Conservation (phyloP, 2,888 invertebrate species). For the Ditula angustiorana region DNA sequence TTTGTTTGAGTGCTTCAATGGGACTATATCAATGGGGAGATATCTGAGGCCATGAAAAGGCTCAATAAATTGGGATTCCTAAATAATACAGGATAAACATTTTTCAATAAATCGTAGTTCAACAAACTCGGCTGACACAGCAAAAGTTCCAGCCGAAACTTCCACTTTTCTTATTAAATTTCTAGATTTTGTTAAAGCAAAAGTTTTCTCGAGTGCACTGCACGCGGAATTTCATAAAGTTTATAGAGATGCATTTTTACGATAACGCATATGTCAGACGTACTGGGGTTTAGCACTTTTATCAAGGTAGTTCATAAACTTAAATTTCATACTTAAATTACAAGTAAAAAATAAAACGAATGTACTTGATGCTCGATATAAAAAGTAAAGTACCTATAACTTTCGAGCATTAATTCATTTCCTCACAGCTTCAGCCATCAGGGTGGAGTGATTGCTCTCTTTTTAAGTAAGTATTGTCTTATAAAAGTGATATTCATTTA, state of each 20-base stretch:
- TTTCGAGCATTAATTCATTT: no score
- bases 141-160: slow-evolving; percentile 31
- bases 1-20: slow-evolving; percentile 46
- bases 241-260: neutral
- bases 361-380: no score
- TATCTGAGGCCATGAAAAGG: neutral
- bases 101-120: slow-evolving; percentile 32
- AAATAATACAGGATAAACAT: slow-evolving; percentile 19
- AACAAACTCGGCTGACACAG: slow-evolving; percentile 35
- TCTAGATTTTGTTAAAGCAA: slow-evolving; percentile 35
- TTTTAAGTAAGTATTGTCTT: no score
- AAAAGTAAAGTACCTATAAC: no score
- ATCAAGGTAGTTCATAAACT: neutral
- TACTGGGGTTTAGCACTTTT: neutral
- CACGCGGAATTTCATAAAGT: slow-evolving; percentile 37
- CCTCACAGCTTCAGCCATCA: no score
- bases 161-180: slow-evolving; percentile 39
- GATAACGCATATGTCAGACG: slow-evolving; percentile 20
- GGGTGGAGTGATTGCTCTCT: no score
- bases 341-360: no score
- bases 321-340: neutral
- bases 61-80: neutral
- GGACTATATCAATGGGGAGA: neutral
- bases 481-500: no score
- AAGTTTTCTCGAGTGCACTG: slow-evolving; percentile 35